Base-by-base conservation (phyloP, 2,113 vertebrate species). In the Siniperca chuatsi region DNA sequence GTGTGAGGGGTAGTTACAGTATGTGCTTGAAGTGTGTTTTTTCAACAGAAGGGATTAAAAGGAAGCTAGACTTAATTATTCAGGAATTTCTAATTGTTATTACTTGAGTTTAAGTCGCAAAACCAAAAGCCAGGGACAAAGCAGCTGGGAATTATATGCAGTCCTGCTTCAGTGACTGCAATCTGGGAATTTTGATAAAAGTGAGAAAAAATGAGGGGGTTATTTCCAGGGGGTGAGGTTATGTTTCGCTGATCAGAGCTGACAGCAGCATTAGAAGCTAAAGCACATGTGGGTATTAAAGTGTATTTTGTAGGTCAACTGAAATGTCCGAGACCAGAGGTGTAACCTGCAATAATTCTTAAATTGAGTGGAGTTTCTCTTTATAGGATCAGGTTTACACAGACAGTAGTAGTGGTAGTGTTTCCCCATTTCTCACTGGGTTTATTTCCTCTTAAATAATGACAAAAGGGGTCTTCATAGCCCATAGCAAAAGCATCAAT, bases 1-100 rank as follows among this genome's bases (percentile, higher is more conserved):
- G 55, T 46, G 20, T 2, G 40, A 83, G 48, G 46, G 52, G 78
- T 61, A 74, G 40, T 61, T 54, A 65, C 72, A 70, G 52, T 76
- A 16, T 75, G 68, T 52, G 60, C 69, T 82, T 80, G 61, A 83
- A 87, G 81, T 81, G 79, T 48, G 13, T 67, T 57, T 64, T 60
- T 64, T 42, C n/a, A 78, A 50, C 84, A 62, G 21, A 35, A 64
- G 13, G 52, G 46, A 84, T 90, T 78, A 81, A 87, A 70, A 18
- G 57, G 35, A 75, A 57, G 44, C 61, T 29, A 69, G 48, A 66
- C 33, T 8, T 65, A 77, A 89, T 88, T 81, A 80, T 80, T 86
- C 54, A 40, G 64, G 37, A 55, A 44, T 81, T 69, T 54, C n/a
- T 70, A 58, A 88, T 81, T 82, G 65, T 86, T 83, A 74, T 75